These are phyloP conservation scores for Synergus umbraculus DNA, from an alignment of 2,888 invertebrate genomes.

Conservation along the genomic window DNA sequence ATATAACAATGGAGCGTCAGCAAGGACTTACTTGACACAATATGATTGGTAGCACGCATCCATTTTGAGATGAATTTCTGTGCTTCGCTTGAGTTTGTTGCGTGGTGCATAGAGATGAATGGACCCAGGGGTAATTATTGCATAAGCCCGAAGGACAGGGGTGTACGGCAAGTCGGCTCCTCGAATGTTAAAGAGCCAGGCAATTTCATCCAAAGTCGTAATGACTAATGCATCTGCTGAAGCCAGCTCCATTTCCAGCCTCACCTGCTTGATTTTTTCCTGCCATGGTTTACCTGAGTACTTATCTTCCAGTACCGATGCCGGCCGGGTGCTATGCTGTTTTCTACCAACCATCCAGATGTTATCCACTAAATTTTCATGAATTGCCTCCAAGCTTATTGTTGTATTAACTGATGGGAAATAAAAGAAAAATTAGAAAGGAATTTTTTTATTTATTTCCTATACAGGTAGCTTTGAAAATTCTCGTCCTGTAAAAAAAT, in stretches of 20 bases:
- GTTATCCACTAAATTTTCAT: conserved; percentile 86
- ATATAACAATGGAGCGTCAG: conserved; percentile 13
- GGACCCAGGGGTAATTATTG: conserved; percentile 83
- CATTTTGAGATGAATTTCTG: conserved; percentile 78
- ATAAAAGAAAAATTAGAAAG: background rate
- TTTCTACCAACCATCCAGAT: conserved; percentile 87
- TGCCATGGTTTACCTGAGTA: conserved; percentile 85
- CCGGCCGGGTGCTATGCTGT: conserved; percentile 79
- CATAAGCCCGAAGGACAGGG: conserved; percentile 88
- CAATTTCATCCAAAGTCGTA: conserved; percentile 91
- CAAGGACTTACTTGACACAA: conserved; percentile 81
- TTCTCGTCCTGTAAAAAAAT: too few relatives aligned
- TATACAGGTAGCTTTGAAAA: too few relatives aligned
- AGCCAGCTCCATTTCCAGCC: conserved; percentile 81
- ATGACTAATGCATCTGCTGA: conserved; percentile 89
- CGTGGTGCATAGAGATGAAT: conserved; percentile 86
- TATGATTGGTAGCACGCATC: conserved; percentile 81
- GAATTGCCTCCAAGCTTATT: conserved; percentile 80
- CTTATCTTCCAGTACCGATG: conserved; percentile 80
- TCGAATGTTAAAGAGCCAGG: conserved; percentile 93
- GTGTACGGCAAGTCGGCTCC: conserved; percentile 90
- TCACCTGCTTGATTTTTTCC: conserved; percentile 85
- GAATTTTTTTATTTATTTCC: background rate
- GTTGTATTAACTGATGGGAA: conserved; percentile 74
- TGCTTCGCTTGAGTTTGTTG: conserved; percentile 79